phyloP scores from a whole-genome alignment of 2,888 invertebrate species.

The Drosophila maculinotata region DNA sequence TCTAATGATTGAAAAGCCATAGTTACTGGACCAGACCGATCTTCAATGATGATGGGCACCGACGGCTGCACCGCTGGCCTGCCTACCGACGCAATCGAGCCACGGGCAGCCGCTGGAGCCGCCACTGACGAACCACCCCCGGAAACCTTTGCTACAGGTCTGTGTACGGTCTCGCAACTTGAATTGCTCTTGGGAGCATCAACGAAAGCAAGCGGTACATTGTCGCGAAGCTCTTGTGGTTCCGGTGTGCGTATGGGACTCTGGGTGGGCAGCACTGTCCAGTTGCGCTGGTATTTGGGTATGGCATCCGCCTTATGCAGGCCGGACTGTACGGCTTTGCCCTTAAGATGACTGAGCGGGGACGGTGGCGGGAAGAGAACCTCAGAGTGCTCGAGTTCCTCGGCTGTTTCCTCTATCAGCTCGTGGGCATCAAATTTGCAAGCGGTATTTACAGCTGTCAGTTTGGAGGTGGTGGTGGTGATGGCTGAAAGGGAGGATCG shows the following conservation, averaged over 20 bases:
- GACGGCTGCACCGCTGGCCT: slow-evolving; percentile 53
- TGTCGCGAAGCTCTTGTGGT: slow-evolving; percentile 86
- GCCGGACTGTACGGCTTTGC: slow-evolving; percentile 85
- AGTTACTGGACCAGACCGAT: slow-evolving; percentile 86
- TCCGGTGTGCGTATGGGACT: slow-evolving; percentile 87
- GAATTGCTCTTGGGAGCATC: slow-evolving; percentile 75
- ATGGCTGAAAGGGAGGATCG: slow-evolving; percentile 44
- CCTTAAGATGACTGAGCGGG: slow-evolving; percentile 83
- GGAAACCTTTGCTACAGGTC: slow-evolving; percentile 70
- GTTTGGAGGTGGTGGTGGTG: slow-evolving; percentile 13
- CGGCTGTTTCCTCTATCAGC: slow-evolving; percentile 81
- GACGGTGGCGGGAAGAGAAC: slow-evolving; percentile 83
- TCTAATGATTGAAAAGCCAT: slow-evolving; percentile 89
- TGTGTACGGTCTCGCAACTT: slow-evolving; percentile 65
- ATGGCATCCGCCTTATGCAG: slow-evolving; percentile 88
- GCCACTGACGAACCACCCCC: neutral
- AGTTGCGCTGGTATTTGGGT: slow-evolving; percentile 88
- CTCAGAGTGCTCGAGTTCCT: slow-evolving; percentile 82
- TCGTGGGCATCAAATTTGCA: slow-evolving; percentile 71
- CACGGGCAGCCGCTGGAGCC: slow-evolving; percentile 55
- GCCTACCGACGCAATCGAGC: slow-evolving; percentile 38
- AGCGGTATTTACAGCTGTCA: slow-evolving; percentile 38
- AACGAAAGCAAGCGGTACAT: slow-evolving; percentile 85
- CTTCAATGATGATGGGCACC: slow-evolving; percentile 84
- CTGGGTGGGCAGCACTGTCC: slow-evolving; percentile 87